Evolutionary conservation across 2,888 invertebrate species (phyloP).

Genomic region (Tetragnatha montana): DNA sequence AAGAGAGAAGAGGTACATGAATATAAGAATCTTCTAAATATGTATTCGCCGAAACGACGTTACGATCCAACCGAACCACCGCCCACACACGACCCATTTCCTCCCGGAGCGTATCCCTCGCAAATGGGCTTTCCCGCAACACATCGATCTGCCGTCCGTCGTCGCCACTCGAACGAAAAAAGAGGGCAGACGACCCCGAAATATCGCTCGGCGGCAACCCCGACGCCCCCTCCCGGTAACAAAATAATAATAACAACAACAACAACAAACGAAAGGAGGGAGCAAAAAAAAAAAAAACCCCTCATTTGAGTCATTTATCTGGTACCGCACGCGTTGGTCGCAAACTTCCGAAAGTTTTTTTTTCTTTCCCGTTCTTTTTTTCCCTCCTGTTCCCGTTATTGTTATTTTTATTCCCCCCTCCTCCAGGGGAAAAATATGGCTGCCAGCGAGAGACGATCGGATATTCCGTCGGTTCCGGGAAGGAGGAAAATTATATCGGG

Average conservation of each 20-base stretch:
- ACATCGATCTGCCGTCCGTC: too few relatives aligned
- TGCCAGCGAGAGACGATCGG: constrained; percentile 36
- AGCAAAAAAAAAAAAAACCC: constrained; percentile 22
- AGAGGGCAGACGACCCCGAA: neutral
- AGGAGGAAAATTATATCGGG: constrained; percentile 19
- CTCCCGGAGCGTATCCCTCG: too few relatives aligned
- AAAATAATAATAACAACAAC: neutral
- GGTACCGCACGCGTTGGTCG: constrained; percentile 57
- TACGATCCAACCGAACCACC: too few relatives aligned
- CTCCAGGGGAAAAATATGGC: constrained; percentile 38
- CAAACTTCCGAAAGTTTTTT: constrained; percentile 30
- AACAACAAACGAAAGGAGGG: too few relatives aligned
- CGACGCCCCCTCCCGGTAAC: constrained; percentile 6
- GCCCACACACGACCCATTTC: too few relatives aligned
- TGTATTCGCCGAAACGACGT: too few relatives aligned
- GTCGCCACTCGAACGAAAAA: neutral
- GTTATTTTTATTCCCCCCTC: neutral
- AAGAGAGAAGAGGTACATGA: too few relatives aligned
- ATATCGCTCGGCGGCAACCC: constrained; percentile 4
- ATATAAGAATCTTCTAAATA: too few relatives aligned
- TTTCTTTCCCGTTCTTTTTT: neutral
- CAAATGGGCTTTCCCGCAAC: too few relatives aligned
- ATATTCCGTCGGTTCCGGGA: constrained; percentile 25
- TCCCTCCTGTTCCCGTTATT: neutral
- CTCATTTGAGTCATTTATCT: constrained; percentile 62